These are phyloP conservation scores for Lutraria rhynchaena DNA, from an alignment of 1,140 invertebrate genomes.

Conservation along the genomic window DNA sequence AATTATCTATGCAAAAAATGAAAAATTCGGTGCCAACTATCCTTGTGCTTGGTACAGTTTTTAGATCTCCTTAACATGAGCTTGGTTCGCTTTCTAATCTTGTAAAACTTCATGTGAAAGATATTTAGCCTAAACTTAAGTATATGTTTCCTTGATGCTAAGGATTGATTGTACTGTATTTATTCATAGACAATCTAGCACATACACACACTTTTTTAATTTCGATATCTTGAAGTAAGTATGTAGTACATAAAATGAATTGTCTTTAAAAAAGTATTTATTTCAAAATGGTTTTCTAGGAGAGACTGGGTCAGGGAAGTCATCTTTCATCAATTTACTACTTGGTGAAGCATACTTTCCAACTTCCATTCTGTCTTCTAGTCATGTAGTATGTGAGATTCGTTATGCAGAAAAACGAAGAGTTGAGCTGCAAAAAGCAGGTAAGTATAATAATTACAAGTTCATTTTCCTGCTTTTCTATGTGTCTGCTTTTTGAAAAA, in stretches of 20 bases:
- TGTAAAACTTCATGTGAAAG: no score
- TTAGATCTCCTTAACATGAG: no score
- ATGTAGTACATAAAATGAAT: neutral
- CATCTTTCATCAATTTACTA: constrained; percentile 67
- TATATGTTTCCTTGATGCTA: no score
- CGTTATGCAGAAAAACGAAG: constrained; percentile 43
- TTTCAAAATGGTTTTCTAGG: constrained; percentile 57
- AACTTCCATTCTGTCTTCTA: constrained; percentile 65
- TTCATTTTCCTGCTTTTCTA: no score
- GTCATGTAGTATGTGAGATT: constrained; percentile 66
- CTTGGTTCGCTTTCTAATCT: no score
- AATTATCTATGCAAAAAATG: neutral
- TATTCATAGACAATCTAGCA: no score
- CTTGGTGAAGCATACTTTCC: constrained; percentile 64
- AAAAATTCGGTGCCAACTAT: constrained; percentile 15
- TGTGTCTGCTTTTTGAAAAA: no score
- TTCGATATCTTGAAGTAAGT: neutral
- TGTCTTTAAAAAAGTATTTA: neutral
- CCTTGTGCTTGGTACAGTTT: constrained; percentile 27
- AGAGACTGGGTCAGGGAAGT: constrained; percentile 68
- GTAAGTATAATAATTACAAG: no score
- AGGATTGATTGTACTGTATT: no score
- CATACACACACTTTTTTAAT: neutral
- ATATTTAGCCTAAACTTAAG: no score
- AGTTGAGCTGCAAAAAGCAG: constrained; percentile 46